These are phyloP conservation scores for Hypanus sabinus DNA, from an alignment of 2,113 vertebrate genomes.

Conservation along the genomic window DNA sequence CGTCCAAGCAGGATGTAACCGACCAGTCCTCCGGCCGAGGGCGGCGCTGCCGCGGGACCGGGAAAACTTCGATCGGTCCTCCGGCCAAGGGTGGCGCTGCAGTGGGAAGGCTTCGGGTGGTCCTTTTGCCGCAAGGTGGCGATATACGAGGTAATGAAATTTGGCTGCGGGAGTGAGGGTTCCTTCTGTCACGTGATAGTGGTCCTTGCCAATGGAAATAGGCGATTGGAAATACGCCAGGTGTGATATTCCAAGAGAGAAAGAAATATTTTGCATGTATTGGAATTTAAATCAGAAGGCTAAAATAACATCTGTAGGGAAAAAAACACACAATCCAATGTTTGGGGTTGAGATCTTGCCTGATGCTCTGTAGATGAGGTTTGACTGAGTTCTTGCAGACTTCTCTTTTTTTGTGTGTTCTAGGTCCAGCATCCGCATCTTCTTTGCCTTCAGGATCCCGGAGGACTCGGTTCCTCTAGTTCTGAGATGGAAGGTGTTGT, in stretches of 20 bases:
- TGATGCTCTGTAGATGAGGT: no score
- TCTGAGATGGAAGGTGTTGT: no score
- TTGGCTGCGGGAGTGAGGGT: constrained; percentile 1
- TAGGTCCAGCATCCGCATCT: no score
- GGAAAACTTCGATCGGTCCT: background rate
- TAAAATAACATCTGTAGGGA: no score
- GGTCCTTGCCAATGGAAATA: constrained; percentile 43
- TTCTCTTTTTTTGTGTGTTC: no score
- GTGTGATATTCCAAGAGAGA: background rate
- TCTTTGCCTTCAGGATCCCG: no score
- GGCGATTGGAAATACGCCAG: constrained; percentile 42
- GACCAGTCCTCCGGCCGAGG: background rate
- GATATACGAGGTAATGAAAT: constrained; percentile 34
- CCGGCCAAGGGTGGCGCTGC: background rate
- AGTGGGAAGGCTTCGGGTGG: background rate
- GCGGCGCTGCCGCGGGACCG: background rate
- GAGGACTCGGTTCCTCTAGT: no score
- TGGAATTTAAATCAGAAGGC: no score
- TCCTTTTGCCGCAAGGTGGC: background rate
- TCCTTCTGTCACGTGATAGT: background rate
- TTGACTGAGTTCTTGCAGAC: no score
- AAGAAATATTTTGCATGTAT: no score
- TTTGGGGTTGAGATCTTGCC: no score
- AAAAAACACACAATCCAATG: no score
- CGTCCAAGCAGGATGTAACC: background rate